A percentile compares a stretch with the other conserved stretches of the same genome.
These are phyloP conservation scores for Corvus moneduloides DNA, from an alignment of 2,113 vertebrate species.

Conservation along the genomic window DNA sequence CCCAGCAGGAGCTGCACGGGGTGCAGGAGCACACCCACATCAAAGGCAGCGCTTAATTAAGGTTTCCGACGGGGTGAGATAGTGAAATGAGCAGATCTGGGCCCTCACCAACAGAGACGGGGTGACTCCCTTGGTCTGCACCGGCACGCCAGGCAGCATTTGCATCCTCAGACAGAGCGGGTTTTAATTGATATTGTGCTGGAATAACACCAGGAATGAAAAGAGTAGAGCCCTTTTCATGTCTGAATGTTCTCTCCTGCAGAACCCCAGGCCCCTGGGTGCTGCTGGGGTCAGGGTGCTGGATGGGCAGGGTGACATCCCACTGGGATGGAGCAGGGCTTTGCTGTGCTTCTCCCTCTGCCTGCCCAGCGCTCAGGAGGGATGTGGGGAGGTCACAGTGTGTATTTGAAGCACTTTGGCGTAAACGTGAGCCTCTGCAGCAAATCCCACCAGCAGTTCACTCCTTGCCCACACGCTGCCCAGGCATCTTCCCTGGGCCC, in stretches of 20 bases:
- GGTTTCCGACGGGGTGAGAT: not conserved
- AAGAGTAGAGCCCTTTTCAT: not conserved
- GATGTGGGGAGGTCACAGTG: fast-evolving
- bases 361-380: fast-evolving
- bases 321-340: not conserved
- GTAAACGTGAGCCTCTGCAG: fast-evolving
- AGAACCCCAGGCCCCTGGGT: fast-evolving
- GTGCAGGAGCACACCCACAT: constrained; percentile 8
- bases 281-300: not conserved
- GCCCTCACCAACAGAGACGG: not conserved
- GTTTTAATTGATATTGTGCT: constrained; percentile 8
- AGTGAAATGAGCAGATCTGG: constrained; percentile 17
- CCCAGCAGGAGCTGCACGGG: not conserved
- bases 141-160: not conserved
- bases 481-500: fast-evolving
- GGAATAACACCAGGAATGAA: not conserved
- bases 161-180: constrained; percentile 1
- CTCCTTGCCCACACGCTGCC: not conserved
- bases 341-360: not conserved
- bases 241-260: not conserved
- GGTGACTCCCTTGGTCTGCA: constrained; percentile 22
- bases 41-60: constrained; percentile 47
- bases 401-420: not conserved
- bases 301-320: not conserved
- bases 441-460: not conserved